Percentiles rank a stretch among this genome's conserved stretches.
Evolutionary conservation across 2,797 vertebrate genomes (phyloP).

Genomic region (Peromyscus nudipes): DNA sequence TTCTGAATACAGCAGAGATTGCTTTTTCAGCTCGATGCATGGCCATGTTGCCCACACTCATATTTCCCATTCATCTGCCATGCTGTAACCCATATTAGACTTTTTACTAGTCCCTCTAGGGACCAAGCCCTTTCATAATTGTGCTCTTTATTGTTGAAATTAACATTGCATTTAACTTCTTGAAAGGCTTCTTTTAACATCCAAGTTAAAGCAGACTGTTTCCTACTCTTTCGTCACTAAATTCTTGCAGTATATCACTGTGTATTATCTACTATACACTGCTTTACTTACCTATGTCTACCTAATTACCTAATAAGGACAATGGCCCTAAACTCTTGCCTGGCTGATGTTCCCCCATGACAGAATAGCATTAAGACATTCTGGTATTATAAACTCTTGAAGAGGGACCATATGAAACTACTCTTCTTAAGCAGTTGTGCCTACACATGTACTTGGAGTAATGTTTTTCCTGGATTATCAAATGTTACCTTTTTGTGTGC

Average conservation of each 20-base stretch:
- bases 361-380: background rate
- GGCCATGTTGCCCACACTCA: accelerated
- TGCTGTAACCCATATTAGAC: accelerated
- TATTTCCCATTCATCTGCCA: accelerated
- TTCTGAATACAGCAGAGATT: background rate
- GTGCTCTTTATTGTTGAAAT: background rate
- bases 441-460: background rate
- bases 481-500: background rate
- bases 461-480: background rate
- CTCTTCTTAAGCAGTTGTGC: background rate
- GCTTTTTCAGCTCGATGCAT: accelerated
- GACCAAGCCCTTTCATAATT: background rate
- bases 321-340: background rate
- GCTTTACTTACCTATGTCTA: background rate
- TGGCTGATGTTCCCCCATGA: background rate
- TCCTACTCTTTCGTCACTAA: background rate
- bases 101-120: background rate
- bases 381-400: background rate
- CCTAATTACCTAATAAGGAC: background rate
- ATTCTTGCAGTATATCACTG: background rate
- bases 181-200: background rate
- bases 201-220: background rate
- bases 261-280: background rate
- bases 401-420: background rate
- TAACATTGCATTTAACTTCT: background rate